Conservation (phyloP, 2,797 vertebrate genomes). For the Eptatretus atami region DNA sequence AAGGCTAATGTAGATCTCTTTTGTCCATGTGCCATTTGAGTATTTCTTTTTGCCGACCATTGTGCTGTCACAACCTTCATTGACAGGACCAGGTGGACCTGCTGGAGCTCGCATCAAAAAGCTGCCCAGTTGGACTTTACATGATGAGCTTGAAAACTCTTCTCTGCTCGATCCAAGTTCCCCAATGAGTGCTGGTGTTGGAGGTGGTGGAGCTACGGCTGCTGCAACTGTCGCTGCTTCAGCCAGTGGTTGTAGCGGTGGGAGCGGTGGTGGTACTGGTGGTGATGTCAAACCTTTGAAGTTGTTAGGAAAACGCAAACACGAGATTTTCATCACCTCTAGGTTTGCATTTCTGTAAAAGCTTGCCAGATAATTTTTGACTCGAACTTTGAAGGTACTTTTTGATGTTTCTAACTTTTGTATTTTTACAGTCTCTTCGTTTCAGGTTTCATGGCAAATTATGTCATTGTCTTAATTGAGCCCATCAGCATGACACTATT, state of each 20-base stretch:
- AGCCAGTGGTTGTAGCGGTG: neutral
- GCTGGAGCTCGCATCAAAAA: constrained; percentile 63
- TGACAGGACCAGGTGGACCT: constrained; percentile 72
- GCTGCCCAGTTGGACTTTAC: constrained; percentile 75
- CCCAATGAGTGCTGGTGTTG: constrained; percentile 39
- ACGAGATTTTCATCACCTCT: constrained; percentile 89
- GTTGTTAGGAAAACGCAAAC: constrained; percentile 85
- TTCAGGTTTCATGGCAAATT: no score
- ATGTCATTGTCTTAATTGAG: no score
- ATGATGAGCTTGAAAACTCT: constrained; percentile 67
- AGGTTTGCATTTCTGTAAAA: constrained; percentile 21
- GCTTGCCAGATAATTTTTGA: no score
- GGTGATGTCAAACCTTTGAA: constrained; percentile 36
- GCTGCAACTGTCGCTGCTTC: neutral
- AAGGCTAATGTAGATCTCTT: no score
- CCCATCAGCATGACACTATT: no score
- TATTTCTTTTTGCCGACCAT: no score
- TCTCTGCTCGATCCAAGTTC: constrained; percentile 76
- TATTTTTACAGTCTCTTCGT: no score
- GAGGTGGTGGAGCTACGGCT: neutral
- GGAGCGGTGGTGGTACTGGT: neutral
- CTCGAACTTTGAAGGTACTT: no score
- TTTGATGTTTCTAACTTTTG: no score
- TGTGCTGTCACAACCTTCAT: no score
- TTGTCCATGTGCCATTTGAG: no score